Conservation (phyloP, 2,113 vertebrate species). For the Podiceps cristatus region DNA sequence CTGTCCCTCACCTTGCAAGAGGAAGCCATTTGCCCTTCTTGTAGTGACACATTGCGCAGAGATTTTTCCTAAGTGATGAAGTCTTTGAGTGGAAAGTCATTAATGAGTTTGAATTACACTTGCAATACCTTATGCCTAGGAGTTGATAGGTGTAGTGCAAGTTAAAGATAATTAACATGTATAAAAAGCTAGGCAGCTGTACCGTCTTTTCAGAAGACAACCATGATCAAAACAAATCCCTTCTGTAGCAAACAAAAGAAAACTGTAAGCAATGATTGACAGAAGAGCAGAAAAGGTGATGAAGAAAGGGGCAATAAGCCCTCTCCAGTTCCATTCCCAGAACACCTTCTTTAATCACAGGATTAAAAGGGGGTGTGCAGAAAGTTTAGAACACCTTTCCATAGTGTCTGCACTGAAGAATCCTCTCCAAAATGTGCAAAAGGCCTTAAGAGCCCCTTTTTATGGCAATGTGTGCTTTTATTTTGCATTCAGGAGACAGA, state of each 20-base stretch:
- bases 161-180: background rate
- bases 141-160: background rate
- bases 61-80: background rate
- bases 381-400: background rate
- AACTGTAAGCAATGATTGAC: background rate
- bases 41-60: background rate
- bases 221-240: background rate
- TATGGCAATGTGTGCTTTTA: background rate
- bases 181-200: background rate
- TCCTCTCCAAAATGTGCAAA: background rate
- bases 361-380: background rate
- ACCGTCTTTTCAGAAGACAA: background rate
- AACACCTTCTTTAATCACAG: background rate
- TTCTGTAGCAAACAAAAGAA: background rate
- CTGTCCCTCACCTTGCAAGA: background rate
- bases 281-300: background rate
- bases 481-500: background rate
- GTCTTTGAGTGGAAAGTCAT: background rate
- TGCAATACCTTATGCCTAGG: background rate
- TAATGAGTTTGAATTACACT: background rate
- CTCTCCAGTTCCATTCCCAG: background rate
- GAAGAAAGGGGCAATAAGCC: background rate
- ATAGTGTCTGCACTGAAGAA: background rate
- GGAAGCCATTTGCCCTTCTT: background rate
- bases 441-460: background rate